A percentile compares a stretch with the other conserved stretches of the same genome.
phyloP scores from a whole-genome alignment of 2,888 invertebrate species.

The Drosophila picticornis region DNA sequence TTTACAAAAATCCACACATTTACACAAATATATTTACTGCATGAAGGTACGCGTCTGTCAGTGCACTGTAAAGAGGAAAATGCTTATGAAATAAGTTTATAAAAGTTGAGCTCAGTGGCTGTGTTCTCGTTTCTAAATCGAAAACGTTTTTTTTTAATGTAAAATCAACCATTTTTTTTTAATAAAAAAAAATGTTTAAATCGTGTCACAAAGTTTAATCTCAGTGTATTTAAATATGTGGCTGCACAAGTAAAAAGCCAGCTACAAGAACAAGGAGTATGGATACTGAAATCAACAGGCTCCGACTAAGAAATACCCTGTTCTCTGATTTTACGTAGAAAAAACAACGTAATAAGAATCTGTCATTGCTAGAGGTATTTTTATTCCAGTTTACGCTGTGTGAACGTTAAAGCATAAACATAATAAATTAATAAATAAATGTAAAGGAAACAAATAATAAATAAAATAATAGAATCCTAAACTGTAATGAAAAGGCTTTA shows the following conservation, averaged over 20 bases:
- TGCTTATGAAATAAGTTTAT: not conserved
- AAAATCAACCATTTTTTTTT: not conserved
- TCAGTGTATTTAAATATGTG: slow-evolving; percentile 1
- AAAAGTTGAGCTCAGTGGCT: not conserved
- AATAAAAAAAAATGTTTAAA: not conserved
- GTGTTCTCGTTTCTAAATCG: not conserved
- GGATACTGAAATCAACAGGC: not conserved
- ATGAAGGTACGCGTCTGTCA: not conserved
- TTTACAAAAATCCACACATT: not conserved
- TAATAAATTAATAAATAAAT: not conserved
- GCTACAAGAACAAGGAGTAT: not conserved
- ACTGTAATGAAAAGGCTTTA: not conserved
- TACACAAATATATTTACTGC: slow-evolving; percentile 3
- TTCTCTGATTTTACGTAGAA: not conserved
- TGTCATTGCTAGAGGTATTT: not conserved
- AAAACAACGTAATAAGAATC: not conserved
- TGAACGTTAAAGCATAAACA: not conserved
- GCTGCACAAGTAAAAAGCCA: slow-evolving; percentile 1
- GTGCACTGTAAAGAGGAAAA: not conserved
- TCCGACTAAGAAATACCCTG: not conserved
- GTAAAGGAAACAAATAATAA: not conserved
- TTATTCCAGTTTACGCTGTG: not conserved
- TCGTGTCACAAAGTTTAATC: not conserved
- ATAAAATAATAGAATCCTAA: not conserved
- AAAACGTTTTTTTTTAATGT: not conserved